These are phyloP conservation scores for Lottia gigantea DNA, from an alignment of 2,888 invertebrate genomes.

Conservation along the genomic window DNA sequence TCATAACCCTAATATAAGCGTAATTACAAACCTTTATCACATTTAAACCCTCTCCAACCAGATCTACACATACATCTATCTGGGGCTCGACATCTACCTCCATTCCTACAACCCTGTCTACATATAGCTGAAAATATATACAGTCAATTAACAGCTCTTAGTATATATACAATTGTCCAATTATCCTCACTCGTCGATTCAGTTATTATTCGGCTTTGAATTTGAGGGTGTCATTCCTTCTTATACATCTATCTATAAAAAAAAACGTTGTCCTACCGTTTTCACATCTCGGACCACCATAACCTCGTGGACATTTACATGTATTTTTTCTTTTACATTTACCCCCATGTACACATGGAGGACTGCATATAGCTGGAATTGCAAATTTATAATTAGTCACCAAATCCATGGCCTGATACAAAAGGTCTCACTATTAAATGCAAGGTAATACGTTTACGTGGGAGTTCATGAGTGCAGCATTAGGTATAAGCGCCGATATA, in stretches of 20 bases:
- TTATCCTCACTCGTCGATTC: too few species aligned
- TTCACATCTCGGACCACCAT: conserved; percentile 27
- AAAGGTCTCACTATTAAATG: too few species aligned
- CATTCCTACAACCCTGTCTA: conserved; percentile 33
- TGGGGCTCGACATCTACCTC: conserved; percentile 34
- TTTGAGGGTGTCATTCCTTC: too few species aligned
- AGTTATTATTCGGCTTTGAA: too few species aligned
- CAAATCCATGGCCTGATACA: too few species aligned
- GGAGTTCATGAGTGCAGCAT: too few species aligned
- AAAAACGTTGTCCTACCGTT: too few species aligned
- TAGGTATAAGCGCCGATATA: too few species aligned
- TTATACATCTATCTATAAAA: too few species aligned
- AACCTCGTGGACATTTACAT: conserved; percentile 35
- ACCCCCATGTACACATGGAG: conserved; percentile 32
- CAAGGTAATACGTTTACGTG: too few species aligned
- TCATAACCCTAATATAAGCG: too few species aligned
- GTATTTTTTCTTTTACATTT: conserved; percentile 30
- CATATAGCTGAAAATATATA: conserved; percentile 32
- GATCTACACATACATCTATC: conserved; percentile 34
- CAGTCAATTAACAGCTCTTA: background rate
- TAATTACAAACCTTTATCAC: conserved; percentile 38
- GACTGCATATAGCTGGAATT: conserved; percentile 32
- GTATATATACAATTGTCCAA: too few species aligned
- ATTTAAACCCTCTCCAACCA: conserved; percentile 36
- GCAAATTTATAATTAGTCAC: background rate